Percentiles rank a stretch among this genome's conserved stretches.
Evolutionary conservation across 2,797 vertebrate genomes (phyloP).

Genomic region (Scolopax bukidnonensis): DNA sequence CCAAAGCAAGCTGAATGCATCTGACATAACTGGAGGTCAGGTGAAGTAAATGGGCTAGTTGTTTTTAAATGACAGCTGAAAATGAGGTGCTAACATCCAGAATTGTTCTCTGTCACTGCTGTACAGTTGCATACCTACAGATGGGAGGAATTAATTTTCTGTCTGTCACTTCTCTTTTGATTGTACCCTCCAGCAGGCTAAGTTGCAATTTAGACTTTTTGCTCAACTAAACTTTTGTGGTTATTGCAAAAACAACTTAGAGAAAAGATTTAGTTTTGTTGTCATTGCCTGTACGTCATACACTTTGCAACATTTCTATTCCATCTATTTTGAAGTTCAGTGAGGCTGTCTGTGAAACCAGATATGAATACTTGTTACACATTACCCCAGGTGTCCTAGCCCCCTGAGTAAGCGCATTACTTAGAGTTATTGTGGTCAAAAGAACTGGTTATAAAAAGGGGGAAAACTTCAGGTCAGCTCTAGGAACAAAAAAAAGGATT

Average conservation of each 20-base stretch:
- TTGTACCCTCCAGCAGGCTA: not conserved
- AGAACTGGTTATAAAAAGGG: not conserved
- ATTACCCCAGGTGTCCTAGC: not conserved
- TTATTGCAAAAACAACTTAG: not conserved
- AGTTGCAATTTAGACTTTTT: not conserved
- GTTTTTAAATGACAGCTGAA: conserved; percentile 17
- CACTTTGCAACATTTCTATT: not conserved
- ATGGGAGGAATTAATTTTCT: conserved; percentile 10
- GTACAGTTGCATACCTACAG: not conserved
- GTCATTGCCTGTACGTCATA: not conserved
- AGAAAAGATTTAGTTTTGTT: not conserved
- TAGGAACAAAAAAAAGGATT: not conserved
- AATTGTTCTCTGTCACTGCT: conserved; percentile 21
- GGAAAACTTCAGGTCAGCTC: not conserved
- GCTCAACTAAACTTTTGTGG: not conserved
- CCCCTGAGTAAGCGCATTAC: not conserved
- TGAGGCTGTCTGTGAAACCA: not conserved
- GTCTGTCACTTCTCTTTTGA: not conserved
- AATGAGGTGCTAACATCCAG: not conserved
- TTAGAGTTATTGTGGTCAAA: not conserved
- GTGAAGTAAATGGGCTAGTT: conserved; percentile 2
- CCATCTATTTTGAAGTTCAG: not conserved
- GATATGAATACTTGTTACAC: not conserved
- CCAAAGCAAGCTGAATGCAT: not conserved
- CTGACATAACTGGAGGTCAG: not conserved